A percentile compares a stretch with the other conserved stretches of the same genome.
Evolutionary conservation across 2,113 vertebrate genomes (phyloP).

Genomic region (Cheirogaleus medius): DNA sequence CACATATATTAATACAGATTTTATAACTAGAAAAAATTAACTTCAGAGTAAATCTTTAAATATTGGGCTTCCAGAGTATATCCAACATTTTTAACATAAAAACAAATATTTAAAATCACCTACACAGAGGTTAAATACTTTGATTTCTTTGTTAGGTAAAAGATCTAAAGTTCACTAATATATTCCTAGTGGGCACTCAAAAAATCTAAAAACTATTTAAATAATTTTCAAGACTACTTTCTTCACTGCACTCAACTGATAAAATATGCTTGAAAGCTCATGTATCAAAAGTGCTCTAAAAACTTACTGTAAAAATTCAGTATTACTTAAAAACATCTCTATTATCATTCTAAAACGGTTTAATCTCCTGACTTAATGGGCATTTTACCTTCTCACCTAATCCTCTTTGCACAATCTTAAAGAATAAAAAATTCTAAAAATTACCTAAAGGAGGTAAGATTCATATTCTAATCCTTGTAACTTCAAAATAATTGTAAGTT

Average conservation of each 20-base stretch:
- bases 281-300: not conserved
- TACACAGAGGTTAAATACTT: not conserved
- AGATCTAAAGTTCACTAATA: not conserved
- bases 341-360: not conserved
- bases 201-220: not conserved
- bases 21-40: slow-evolving; percentile 25
- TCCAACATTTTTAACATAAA: slow-evolving; percentile 28
- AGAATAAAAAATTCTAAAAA: not conserved
- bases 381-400: not conserved
- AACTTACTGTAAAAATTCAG: not conserved
- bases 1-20: not conserved
- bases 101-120: slow-evolving; percentile 28
- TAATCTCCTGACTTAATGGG: not conserved
- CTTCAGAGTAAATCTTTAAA: not conserved
- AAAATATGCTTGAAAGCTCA: not conserved
- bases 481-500: not conserved
- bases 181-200: not conserved
- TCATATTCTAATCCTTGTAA: slow-evolving; percentile 12
- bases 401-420: not conserved
- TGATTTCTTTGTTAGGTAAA: not conserved
- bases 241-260: slow-evolving; percentile 1
- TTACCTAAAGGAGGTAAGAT: not conserved
- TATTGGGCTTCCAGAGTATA: not conserved
- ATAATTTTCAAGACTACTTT: not conserved
- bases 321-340: slow-evolving; percentile 14